phyloP scores from a whole-genome alignment of 2,888 invertebrate species.

The Andrena praecox region DNA sequence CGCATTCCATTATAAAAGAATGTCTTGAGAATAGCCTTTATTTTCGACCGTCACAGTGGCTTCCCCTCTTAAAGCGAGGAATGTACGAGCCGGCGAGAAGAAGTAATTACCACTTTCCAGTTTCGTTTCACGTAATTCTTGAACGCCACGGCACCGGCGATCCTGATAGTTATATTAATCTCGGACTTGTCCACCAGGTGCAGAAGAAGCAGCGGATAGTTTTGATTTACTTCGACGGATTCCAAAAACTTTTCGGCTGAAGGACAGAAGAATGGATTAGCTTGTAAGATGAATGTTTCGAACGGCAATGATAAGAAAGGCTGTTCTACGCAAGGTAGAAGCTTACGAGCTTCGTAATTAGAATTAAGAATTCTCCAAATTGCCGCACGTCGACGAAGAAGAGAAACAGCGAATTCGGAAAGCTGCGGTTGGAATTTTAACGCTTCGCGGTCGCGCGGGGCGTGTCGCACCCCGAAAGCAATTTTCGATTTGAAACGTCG shows the following conservation, averaged over 20 bases:
- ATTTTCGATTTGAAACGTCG: too few species aligned
- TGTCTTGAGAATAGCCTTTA: too few species aligned
- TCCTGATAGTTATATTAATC: conserved; percentile 92
- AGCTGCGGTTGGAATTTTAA: too few species aligned
- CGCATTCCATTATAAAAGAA: too few species aligned
- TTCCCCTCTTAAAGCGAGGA: neutral
- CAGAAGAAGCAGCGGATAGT: conserved; percentile 94
- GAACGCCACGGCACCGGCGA: conserved; percentile 97
- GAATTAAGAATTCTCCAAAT: neutral
- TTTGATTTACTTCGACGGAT: conserved; percentile 95
- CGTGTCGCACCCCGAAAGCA: too few species aligned
- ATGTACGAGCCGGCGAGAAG: neutral
- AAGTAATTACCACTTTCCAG: conserved; percentile 92
- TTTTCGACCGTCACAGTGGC: too few species aligned
- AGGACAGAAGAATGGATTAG: conserved; percentile 68
- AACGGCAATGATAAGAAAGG: neutral
- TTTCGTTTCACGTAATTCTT: conserved; percentile 99
- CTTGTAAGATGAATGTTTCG: neutral
- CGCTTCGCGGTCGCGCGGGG: too few species aligned
- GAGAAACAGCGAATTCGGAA: neutral
- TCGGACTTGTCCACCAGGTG: conserved; percentile 94
- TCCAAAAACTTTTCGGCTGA: conserved; percentile 96
- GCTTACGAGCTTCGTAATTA: too few species aligned
- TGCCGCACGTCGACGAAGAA: neutral
- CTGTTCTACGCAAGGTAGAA: too few species aligned